Percentiles rank a stretch among this genome's conserved stretches.
Conservation (phyloP, 2,113 vertebrate species). For the Forbesichthys agassizii region DNA sequence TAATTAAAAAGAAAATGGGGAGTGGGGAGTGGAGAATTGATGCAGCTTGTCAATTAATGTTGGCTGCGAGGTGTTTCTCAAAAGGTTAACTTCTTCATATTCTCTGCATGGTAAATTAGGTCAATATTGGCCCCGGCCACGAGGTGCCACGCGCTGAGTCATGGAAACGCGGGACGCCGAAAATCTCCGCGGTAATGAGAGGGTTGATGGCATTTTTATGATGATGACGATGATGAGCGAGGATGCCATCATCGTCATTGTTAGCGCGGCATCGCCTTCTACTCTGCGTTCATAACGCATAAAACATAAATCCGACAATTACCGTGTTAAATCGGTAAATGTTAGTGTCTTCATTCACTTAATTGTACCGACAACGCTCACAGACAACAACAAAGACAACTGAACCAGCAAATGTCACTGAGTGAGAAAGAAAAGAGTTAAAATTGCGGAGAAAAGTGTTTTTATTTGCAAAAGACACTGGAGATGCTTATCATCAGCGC, state of each 20-base stretch:
- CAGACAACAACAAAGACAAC: not conserved
- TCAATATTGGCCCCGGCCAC: constrained; percentile 72
- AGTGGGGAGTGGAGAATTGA: constrained; percentile 77
- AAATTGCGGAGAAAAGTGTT: constrained; percentile 69
- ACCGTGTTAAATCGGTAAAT: too few species aligned
- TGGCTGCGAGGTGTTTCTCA: constrained; percentile 82
- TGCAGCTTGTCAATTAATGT: constrained; percentile 82
- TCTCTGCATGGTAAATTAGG: constrained; percentile 73
- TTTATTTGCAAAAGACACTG: constrained; percentile 72
- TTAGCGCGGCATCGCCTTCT: not conserved
- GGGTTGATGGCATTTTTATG: constrained; percentile 41
- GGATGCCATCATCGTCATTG: not conserved
- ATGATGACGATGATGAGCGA: constrained; percentile 22
- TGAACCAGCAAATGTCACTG: not conserved
- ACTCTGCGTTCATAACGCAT: constrained; percentile 19
- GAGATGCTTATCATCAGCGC: constrained; percentile 75
- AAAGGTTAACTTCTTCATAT: constrained; percentile 85
- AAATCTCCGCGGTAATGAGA: constrained; percentile 34
- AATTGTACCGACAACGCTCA: too few species aligned
- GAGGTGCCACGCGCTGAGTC: constrained; percentile 61
- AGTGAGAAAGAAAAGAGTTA: constrained; percentile 34
- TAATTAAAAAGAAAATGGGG: constrained; percentile 84
- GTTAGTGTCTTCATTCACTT: too few species aligned
- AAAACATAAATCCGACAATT: too few species aligned
- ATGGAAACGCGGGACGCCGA: constrained; percentile 27